Evolutionary conservation across 2,888 invertebrate genomes (phyloP), one percentile per base, ranked within the genome.

Genomic region (Muscina levida): DNA sequence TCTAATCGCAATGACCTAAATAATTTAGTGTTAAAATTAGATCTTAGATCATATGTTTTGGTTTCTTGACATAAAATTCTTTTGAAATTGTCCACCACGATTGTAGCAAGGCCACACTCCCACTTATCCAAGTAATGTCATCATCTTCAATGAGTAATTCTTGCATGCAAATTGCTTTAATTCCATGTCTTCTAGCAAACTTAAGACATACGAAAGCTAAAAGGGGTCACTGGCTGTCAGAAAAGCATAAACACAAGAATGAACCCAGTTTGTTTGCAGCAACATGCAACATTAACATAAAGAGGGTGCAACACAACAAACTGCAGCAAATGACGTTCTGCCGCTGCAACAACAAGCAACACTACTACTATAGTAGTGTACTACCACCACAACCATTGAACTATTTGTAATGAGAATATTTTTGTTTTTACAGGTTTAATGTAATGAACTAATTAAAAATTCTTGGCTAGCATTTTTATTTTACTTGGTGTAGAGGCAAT

Each of bases 391-490:
- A 39, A 68, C 42, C 72, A 77, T 65, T 77, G 72, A 77, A 81
- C 68, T 57, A 72, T 77, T 72, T 81, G 17, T 77, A 81, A 62
- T 77, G 74, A 68, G 76, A 81, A 81, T 53, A 53, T 57, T 31
- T 44, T 37, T 22, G 26, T 46, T 68, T n/a, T 74, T 65, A 42
- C 67, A 11, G 74, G 71, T 48, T 77, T 68, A 65, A 57, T 72
- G 48, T 66, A 73, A 72, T 72, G 22, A 17, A 57, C 48, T 75
- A 75, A 81, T 81, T 81, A 77, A 77, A 77, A 72, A 77, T 81
- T 77, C 74, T 73, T 77, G 56, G 44, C 57, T 71, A 22, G 37
- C 22, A 51, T 39, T 74, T 66, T 5, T 24, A 19, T 56, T 70
- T 13, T 42, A 0, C 19, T 3, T 31, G 39, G 39, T n/a, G 26